A percentile compares a stretch with the other conserved stretches of the same genome.
These are phyloP conservation scores for Miltochrista miniata DNA, from an alignment of 2,888 invertebrate species.

Conservation along the genomic window DNA sequence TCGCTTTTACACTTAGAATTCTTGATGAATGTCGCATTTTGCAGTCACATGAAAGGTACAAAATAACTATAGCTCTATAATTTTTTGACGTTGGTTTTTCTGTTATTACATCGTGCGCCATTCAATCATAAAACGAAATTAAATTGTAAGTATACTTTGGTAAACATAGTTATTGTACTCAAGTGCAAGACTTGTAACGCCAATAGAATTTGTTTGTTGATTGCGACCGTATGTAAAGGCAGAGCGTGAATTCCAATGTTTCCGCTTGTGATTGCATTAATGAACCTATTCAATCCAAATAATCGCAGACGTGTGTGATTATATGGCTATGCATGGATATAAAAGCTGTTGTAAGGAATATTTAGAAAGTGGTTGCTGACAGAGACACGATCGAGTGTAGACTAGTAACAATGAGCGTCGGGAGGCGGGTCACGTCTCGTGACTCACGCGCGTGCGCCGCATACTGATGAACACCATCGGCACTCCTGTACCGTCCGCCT, in stretches of 20 bases:
- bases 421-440: slow-evolving; percentile 66
- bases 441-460: slow-evolving; percentile 57
- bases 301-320: slow-evolving; percentile 37
- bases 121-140: background rate
- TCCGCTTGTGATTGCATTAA: slow-evolving; percentile 22
- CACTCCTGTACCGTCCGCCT: slow-evolving; percentile 38
- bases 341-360: slow-evolving; percentile 45
- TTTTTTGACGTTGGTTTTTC: slow-evolving; percentile 8
- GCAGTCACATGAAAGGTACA: slow-evolving; percentile 32
- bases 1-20: slow-evolving; percentile 56
- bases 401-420: slow-evolving; percentile 49
- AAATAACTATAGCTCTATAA: too few species aligned
- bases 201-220: slow-evolving; percentile 5
- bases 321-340: slow-evolving; percentile 43
- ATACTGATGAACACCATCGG: slow-evolving; percentile 64
- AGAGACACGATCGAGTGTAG: slow-evolving; percentile 49
- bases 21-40: slow-evolving; percentile 46
- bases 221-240: slow-evolving; percentile 4
- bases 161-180: background rate
- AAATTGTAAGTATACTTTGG: background rate
- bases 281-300: slow-evolving; percentile 33
- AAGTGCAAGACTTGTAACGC: slow-evolving; percentile 8
- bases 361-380: slow-evolving; percentile 54
- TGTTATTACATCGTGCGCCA: slow-evolving; percentile 1
- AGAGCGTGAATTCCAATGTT: slow-evolving; percentile 7